Conservation (phyloP, 2,113 vertebrate species). For the Sarotherodon lohbergeri region DNA sequence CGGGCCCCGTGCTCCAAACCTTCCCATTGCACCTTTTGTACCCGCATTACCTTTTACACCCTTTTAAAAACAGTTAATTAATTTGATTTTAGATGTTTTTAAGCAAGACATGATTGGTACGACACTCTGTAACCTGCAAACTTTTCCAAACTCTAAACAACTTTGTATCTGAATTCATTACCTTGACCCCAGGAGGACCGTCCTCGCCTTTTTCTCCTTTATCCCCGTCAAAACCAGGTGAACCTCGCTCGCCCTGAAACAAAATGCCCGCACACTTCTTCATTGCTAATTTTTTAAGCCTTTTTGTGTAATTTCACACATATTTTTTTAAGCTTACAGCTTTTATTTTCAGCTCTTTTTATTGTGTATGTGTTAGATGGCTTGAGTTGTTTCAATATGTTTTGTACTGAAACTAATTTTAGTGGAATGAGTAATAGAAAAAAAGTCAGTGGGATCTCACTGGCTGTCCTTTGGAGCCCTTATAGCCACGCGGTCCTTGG, state of each 20-base stretch:
- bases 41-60: constrained; percentile 85
- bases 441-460: constrained; percentile 58
- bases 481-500: constrained; percentile 81
- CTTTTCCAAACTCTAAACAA: background rate
- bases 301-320: background rate
- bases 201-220: constrained; percentile 95
- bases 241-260: constrained; percentile 77
- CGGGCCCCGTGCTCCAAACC: constrained; percentile 81
- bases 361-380: background rate
- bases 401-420: background rate
- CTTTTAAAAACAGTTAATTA: constrained; percentile 43
- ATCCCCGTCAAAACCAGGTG: constrained; percentile 86
- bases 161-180: constrained; percentile 23
- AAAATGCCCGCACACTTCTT: background rate
- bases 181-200: constrained; percentile 83
- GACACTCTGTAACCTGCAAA: background rate
- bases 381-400: background rate
- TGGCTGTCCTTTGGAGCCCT: constrained; percentile 80
- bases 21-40: constrained; percentile 79
- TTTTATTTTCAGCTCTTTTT: background rate
- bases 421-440: background rate
- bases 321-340: background rate
- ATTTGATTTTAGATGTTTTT: background rate
- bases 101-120: background rate
- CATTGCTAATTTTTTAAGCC: background rate